These are phyloP conservation scores for Pandion haliaetus DNA, from an alignment of 2,113 vertebrate species.

Conservation along the genomic window DNA sequence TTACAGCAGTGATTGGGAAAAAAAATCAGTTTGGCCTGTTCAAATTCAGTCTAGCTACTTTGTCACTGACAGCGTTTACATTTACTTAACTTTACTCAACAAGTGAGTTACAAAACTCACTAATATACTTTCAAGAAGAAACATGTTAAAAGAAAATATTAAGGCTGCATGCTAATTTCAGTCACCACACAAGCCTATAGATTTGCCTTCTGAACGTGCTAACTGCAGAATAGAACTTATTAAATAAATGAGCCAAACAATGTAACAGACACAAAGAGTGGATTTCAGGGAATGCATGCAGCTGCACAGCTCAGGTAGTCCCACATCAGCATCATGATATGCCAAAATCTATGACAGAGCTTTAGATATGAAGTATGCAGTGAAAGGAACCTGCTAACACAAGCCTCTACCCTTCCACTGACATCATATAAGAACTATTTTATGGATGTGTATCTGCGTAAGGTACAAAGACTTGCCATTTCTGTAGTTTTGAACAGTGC, in stretches of 20 bases:
- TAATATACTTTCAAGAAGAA: neutral
- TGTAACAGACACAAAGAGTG: neutral
- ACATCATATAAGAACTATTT: neutral
- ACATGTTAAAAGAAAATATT: neutral
- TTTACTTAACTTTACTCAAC: neutral
- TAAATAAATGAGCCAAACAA: neutral
- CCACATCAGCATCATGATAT: no score
- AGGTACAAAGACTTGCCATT: neutral
- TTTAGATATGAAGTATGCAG: neutral
- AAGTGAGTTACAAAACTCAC: neutral
- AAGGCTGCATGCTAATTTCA: neutral
- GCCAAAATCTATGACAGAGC: neutral
- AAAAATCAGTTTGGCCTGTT: neutral
- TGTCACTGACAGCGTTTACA: neutral
- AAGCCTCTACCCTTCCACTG: neutral
- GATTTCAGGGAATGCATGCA: neutral
- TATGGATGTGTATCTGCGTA: neutral
- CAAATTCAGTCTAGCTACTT: neutral
- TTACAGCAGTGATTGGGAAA: neutral
- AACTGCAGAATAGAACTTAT: neutral
- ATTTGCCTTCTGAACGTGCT: neutral
- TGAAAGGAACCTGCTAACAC: neutral
- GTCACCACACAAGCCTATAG: neutral
- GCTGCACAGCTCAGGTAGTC: accelerated
- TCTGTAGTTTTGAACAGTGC: neutral